Conservation (phyloP, 2,113 vertebrate genomes). For the Xiphophorus hellerii region DNA sequence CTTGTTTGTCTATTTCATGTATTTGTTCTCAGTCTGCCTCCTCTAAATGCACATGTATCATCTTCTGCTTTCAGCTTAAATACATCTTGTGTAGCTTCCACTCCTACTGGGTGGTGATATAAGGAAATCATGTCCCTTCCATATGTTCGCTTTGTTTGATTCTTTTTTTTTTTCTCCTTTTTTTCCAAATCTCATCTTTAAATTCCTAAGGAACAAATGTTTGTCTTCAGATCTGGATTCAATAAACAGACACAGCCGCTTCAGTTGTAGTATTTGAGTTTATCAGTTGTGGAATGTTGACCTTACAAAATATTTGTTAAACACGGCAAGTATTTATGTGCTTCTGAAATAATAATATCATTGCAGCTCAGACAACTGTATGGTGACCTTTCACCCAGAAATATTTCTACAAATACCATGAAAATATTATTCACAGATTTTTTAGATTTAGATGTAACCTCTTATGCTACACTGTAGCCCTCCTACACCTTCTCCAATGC, state of each 20-base stretch:
- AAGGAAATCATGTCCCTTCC: slow-evolving; percentile 53
- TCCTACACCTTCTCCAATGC: no score
- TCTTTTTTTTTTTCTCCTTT: slow-evolving; percentile 27
- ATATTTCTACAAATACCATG: neutral
- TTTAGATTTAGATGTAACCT: no score
- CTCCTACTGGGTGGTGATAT: slow-evolving; percentile 31
- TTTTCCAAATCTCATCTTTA: slow-evolving; percentile 36
- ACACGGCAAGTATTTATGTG: neutral
- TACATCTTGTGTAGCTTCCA: slow-evolving; percentile 13
- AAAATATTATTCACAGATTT: neutral
- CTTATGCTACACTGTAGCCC: no score
- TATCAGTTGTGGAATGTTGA: slow-evolving; percentile 7
- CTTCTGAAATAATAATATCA: neutral
- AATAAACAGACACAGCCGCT: slow-evolving; percentile 18
- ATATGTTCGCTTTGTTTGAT: slow-evolving; percentile 33
- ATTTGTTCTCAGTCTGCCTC: slow-evolving; percentile 10
- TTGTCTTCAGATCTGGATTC: slow-evolving; percentile 54
- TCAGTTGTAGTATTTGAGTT: slow-evolving; percentile 16
- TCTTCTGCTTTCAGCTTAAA: slow-evolving; percentile 7
- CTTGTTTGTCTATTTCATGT: slow-evolving; percentile 20
- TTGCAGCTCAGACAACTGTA: neutral
- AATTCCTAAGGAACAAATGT: slow-evolving; percentile 66
- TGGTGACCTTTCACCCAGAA: no score
- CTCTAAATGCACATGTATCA: neutral
- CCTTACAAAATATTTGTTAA: slow-evolving; percentile 20